Conservation (phyloP, 2,888 invertebrate species). For the Mythimna loreyi region DNA sequence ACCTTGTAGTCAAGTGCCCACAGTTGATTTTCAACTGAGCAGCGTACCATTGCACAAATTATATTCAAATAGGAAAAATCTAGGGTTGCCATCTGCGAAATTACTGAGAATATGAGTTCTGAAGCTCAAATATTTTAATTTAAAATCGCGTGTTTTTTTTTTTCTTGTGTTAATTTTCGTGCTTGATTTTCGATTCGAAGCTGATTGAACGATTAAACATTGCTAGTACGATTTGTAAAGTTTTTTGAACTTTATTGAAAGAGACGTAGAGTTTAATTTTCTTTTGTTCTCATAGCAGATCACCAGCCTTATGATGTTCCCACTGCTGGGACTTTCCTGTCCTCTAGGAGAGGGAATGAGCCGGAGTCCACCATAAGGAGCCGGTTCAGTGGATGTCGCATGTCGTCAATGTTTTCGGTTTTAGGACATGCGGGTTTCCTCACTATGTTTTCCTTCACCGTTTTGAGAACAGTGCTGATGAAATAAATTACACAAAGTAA, state of each 20-base stretch:
- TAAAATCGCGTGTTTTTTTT: constrained; percentile 28
- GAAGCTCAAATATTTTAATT: constrained; percentile 57
- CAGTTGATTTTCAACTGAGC: constrained; percentile 26
- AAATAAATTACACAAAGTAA: no score
- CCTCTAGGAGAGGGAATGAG: no score
- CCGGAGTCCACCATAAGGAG: no score
- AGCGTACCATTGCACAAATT: constrained; percentile 42
- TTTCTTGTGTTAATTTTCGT: neutral
- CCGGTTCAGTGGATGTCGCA: no score
- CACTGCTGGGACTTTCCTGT: no score
- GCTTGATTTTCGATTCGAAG: constrained; percentile 18
- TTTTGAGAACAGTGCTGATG: no score
- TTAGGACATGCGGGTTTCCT: no score
- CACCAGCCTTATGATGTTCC: no score
- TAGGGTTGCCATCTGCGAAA: constrained; percentile 60
- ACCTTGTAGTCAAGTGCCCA: neutral
- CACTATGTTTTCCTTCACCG: no score
- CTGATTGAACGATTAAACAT: constrained; percentile 27
- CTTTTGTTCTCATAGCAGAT: neutral
- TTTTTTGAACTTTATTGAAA: neutral
- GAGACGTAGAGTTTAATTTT: neutral
- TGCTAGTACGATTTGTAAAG: neutral
- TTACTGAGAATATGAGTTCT: constrained; percentile 50
- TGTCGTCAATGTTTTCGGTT: no score
- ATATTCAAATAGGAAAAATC: constrained; percentile 58